Evolutionary conservation across 2,888 invertebrate genomes (phyloP).

Genomic region (Tricholauxania praeusta): DNA sequence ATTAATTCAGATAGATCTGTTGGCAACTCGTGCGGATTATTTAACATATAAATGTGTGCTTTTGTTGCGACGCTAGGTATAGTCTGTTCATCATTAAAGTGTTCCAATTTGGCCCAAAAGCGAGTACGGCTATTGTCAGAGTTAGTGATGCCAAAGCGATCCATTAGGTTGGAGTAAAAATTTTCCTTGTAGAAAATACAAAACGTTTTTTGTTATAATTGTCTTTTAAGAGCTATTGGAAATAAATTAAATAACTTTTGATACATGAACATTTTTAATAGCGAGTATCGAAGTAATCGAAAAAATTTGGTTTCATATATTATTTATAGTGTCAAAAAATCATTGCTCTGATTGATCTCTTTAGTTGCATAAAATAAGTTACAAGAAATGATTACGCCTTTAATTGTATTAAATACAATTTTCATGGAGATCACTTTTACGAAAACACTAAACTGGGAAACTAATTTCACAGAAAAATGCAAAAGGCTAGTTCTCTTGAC

Average conservation of each 20-base stretch:
- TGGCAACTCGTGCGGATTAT: conserved; percentile 65
- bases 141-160: conserved; percentile 56
- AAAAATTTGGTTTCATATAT: no score
- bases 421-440: no score
- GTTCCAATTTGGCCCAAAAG: conserved; percentile 62
- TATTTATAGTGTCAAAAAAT: no score
- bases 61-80: conserved; percentile 65
- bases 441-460: no score
- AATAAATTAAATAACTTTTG: neutral
- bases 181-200: conserved; percentile 58
- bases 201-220: neutral
- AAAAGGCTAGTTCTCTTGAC: no score
- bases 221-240: neutral
- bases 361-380: no score
- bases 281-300: no score
- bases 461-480: no score
- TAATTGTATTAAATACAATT: no score
- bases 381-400: no score
- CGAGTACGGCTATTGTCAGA: conserved; percentile 40
- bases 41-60: conserved; percentile 63
- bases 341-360: no score
- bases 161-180: conserved; percentile 65
- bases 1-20: conserved; percentile 71
- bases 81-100: conserved; percentile 58
- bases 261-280: no score